A percentile compares a stretch with the other conserved stretches of the same genome.
Conservation (phyloP, 2,113 vertebrate species). For the Haemorhous mexicanus region DNA sequence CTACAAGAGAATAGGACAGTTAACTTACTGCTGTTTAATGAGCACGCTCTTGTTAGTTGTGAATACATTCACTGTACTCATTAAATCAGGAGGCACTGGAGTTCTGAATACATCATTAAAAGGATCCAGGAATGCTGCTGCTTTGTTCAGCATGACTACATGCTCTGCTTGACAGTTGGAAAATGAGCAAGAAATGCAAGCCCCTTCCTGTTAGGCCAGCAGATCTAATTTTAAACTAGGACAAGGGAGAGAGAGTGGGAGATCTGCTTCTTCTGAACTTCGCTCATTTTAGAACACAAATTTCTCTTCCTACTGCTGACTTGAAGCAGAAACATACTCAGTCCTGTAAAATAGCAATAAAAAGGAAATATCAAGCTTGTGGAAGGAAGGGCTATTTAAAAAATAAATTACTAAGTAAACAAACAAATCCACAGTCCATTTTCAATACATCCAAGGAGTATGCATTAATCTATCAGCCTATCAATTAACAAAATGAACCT, state of each 20-base stretch:
- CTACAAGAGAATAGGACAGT: constrained; percentile 57
- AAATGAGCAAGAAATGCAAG: background rate
- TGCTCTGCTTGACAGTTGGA: background rate
- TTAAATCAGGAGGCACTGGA: constrained; percentile 37
- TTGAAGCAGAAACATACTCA: background rate
- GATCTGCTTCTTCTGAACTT: background rate
- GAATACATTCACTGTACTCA: constrained; percentile 61
- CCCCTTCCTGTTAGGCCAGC: background rate
- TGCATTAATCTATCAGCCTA: background rate
- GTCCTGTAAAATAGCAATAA: background rate
- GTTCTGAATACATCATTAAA: constrained; percentile 62
- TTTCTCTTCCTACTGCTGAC: background rate
- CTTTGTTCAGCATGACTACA: constrained; percentile 1
- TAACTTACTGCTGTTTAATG: constrained; percentile 62
- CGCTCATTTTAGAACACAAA: background rate
- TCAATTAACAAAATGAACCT: background rate
- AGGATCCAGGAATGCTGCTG: constrained; percentile 37
- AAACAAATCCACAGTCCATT: background rate
- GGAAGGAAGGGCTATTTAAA: background rate
- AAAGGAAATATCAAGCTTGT: background rate
- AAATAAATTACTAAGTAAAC: background rate
- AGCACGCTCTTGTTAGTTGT: constrained; percentile 13
- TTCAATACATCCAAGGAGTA: background rate
- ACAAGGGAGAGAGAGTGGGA: background rate
- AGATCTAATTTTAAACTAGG: background rate